These are phyloP conservation scores for Lanius ludovicianus DNA, from an alignment of 2,113 vertebrate genomes.

Conservation along the genomic window DNA sequence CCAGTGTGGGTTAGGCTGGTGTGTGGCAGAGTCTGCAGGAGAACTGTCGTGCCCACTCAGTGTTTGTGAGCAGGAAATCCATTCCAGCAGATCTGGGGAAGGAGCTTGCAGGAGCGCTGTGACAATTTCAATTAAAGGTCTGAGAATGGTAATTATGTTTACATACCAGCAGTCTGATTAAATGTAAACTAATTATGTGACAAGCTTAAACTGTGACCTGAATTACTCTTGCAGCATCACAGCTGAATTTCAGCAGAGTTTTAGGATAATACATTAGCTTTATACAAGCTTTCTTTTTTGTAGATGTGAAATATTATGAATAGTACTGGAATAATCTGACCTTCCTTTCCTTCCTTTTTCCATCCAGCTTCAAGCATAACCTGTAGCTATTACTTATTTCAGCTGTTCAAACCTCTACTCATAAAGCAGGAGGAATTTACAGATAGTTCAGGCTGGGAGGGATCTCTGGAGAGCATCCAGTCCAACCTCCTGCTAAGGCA, in stretches of 20 bases:
- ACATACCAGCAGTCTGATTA: constrained; percentile 54
- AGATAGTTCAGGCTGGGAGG: neutral
- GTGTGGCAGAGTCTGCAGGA: neutral
- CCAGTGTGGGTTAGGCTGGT: neutral
- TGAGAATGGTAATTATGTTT: constrained; percentile 63
- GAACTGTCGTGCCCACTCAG: neutral
- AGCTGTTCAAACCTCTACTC: neutral
- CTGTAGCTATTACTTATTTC: neutral
- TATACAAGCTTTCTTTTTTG: neutral
- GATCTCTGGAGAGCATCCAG: neutral
- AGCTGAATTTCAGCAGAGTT: neutral
- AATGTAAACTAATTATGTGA: constrained; percentile 57
- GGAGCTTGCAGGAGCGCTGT: neutral
- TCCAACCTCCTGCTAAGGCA: neutral
- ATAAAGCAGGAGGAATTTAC: neutral
- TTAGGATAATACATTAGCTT: neutral
- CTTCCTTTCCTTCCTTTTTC: neutral
- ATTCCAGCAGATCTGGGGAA: neutral
- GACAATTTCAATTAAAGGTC: constrained; percentile 63
- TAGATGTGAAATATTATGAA: neutral
- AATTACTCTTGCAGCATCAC: constrained; percentile 10
- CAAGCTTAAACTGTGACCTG: constrained; percentile 59
- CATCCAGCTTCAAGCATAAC: neutral
- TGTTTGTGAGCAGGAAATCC: neutral
- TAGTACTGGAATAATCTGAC: neutral